Evolutionary conservation across 2,113 vertebrate species (phyloP).

Genomic region (Sinocyclocheilus maitianheensis): DNA sequence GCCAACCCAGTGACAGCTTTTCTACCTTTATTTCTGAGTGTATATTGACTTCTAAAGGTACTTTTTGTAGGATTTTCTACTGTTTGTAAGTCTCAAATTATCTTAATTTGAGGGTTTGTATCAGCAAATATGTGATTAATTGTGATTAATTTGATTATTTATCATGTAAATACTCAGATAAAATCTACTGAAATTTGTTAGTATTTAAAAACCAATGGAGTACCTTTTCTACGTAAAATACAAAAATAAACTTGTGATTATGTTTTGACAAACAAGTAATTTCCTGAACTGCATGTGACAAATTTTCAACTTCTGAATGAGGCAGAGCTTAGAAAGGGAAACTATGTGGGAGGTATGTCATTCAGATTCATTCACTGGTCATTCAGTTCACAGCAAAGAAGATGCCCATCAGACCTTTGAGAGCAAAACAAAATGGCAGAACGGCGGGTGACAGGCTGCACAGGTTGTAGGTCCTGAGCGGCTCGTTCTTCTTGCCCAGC

Average conservation of each 20-base stretch:
- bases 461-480: constrained; percentile 19
- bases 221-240: not conserved
- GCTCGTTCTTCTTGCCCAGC: not conserved
- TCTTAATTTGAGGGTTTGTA: not conserved
- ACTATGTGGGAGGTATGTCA: constrained; percentile 20
- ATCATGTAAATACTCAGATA: not conserved
- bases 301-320: not conserved
- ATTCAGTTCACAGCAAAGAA: not conserved
- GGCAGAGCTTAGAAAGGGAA: not conserved
- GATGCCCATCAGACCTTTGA: not conserved
- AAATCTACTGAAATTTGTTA: not conserved
- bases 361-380: constrained; percentile 9
- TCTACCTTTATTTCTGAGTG: too few species aligned
- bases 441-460: not conserved
- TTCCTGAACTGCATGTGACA: not conserved
- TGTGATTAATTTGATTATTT: not conserved
- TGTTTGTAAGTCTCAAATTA: not conserved
- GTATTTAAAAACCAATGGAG: not conserved
- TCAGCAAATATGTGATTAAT: not conserved
- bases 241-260: not conserved
- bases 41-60: not conserved
- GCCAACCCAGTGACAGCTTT: not conserved
- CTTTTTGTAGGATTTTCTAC: not conserved
- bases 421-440: constrained; percentile 24
- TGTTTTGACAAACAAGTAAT: not conserved